These are phyloP conservation scores for Charanyca ferruginea DNA, from an alignment of 2,888 invertebrate species.

Conservation along the genomic window DNA sequence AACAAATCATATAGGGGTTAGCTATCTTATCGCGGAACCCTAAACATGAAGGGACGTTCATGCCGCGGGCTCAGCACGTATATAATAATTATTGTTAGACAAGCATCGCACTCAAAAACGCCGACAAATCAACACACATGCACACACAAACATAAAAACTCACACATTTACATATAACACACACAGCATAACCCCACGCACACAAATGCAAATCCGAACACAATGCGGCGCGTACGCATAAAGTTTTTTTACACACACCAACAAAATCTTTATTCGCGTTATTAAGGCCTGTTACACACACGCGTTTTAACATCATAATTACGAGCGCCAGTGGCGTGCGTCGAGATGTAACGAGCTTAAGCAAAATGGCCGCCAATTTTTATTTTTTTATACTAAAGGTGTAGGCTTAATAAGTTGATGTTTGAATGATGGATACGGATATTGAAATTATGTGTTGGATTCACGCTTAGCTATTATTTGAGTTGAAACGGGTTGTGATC, in stretches of 20 bases:
- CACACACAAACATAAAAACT: constrained; percentile 56
- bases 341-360: constrained; percentile 89
- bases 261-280: constrained; percentile 75
- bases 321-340: constrained; percentile 89
- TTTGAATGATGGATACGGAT: constrained; percentile 73
- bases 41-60: constrained; percentile 65
- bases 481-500: constrained; percentile 34
- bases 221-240: constrained; percentile 65
- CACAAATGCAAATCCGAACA: constrained; percentile 30
- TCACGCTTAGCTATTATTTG: constrained; percentile 61
- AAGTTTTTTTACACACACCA: constrained; percentile 64
- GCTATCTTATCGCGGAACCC: constrained; percentile 65
- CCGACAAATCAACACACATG: constrained; percentile 82
- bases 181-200: constrained; percentile 32
- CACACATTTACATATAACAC: constrained; percentile 40
- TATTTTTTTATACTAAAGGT: constrained; percentile 79
- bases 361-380: constrained; percentile 90
- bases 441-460: constrained; percentile 69
- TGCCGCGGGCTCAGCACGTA: constrained; percentile 86
- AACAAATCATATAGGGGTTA: constrained; percentile 64
- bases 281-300: constrained; percentile 74
- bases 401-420: constrained; percentile 80
- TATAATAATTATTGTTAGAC: constrained; percentile 90
- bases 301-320: constrained; percentile 83
- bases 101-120: constrained; percentile 86